Percentiles rank a stretch among this genome's conserved stretches.
These are phyloP conservation scores for Spilogale gracilis DNA, from an alignment of 2,113 vertebrate species.

Conservation along the genomic window DNA sequence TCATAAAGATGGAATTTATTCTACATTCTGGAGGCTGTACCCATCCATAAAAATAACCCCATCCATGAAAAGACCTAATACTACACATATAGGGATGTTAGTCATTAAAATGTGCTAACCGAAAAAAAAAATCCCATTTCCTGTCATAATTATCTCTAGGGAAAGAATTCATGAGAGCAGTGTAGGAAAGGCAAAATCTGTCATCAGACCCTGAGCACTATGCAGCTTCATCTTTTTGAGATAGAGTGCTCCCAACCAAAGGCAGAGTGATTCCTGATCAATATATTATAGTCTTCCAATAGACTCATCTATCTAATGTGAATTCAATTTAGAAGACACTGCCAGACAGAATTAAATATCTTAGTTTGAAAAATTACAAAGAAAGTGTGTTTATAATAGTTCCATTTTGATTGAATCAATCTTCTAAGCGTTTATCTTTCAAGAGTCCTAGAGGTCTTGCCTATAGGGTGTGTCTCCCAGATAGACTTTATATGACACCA, in stretches of 20 bases:
- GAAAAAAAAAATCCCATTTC: conserved; percentile 2
- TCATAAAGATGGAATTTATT: conserved; percentile 19
- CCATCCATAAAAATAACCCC: not conserved
- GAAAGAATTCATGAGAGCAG: not conserved
- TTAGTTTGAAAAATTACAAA: conserved; percentile 77
- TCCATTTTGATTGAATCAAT: conserved; percentile 69
- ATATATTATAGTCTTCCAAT: conserved; percentile 31
- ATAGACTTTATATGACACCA: not conserved
- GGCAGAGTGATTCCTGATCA: not conserved
- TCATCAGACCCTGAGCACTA: not conserved
- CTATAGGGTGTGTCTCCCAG: not conserved
- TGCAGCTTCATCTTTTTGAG: not conserved
- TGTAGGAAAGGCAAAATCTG: not conserved
- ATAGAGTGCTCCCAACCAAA: not conserved
- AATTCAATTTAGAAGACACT: conserved; percentile 73
- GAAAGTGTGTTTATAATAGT: conserved; percentile 56
- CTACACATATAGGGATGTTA: not conserved
- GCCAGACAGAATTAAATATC: conserved; percentile 78
- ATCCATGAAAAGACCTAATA: conserved; percentile 5
- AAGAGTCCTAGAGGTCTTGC: conserved; percentile 51
- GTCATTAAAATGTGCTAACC: not conserved
- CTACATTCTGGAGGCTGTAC: not conserved
- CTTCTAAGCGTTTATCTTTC: conserved; percentile 67
- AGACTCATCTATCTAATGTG: conserved; percentile 59
- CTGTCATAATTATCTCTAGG: conserved; percentile 6